Evolutionary conservation across 2,888 invertebrate genomes (phyloP).

Genomic region (Eubasilissa splendida): DNA sequence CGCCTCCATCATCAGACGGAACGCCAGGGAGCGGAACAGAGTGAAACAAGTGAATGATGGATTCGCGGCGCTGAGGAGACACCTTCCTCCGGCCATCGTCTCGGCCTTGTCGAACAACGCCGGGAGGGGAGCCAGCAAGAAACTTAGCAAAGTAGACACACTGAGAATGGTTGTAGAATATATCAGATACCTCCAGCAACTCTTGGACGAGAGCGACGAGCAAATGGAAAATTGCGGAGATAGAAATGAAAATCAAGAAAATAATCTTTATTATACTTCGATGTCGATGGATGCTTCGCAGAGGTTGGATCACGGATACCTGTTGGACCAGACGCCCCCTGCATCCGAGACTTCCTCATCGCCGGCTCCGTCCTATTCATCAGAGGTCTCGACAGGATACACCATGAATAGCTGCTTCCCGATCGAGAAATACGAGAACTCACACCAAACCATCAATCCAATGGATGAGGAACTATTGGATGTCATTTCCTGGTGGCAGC

Average conservation of each 20-base stretch:
- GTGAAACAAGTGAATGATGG: conserved; percentile 97
- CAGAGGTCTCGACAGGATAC: conserved; percentile 74
- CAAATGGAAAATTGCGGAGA: conserved; percentile 69
- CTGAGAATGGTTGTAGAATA: conserved; percentile 92
- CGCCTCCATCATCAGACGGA: conserved; percentile 90
- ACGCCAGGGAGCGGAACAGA: conserved; percentile 94
- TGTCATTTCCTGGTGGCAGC: conserved; percentile 89
- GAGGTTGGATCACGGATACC: conserved; percentile 70
- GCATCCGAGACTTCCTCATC: conserved; percentile 82
- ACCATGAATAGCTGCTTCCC: conserved; percentile 69
- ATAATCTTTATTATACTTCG: conserved; percentile 63
- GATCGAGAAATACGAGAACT: conserved; percentile 69
- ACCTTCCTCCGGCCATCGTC: conserved; percentile 87
- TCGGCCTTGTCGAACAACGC: conserved; percentile 78
- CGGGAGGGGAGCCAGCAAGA: conserved; percentile 85
- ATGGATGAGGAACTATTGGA: conserved; percentile 92
- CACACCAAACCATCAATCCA: conserved; percentile 66
- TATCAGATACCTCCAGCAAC: conserved; percentile 86
- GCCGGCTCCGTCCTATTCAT: conserved; percentile 80
- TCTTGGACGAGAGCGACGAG: conserved; percentile 83
- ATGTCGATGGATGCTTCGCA: conserved; percentile 64
- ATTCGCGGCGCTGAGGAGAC: conserved; percentile 89
- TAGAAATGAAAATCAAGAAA: conserved; percentile 68
- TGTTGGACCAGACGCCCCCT: conserved; percentile 71
- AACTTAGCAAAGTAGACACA: conserved; percentile 92